These are phyloP conservation scores for Lateolabrax maculatus DNA, from an alignment of 2,797 vertebrate species.

Conservation along the genomic window DNA sequence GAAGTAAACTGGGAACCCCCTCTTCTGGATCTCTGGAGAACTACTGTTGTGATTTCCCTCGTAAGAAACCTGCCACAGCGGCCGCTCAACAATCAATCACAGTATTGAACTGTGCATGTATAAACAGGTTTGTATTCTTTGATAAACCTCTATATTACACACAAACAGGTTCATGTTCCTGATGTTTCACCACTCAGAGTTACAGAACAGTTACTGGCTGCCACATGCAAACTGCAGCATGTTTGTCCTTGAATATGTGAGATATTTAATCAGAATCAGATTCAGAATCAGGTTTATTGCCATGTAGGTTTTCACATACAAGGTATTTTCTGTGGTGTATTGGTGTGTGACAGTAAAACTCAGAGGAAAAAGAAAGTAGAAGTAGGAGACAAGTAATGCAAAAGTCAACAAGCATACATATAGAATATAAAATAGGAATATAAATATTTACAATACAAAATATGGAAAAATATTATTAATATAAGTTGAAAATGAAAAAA, in stretches of 20 bases:
- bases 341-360: too few relatives aligned
- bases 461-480: too few relatives aligned
- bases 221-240: neutral
- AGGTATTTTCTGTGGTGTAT: too few relatives aligned
- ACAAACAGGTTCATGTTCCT: neutral
- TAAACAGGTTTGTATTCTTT: neutral
- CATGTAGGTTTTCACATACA: too few relatives aligned
- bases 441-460: too few relatives aligned
- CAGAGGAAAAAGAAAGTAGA: too few relatives aligned
- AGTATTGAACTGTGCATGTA: constrained; percentile 1
- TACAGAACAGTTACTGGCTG: neutral
- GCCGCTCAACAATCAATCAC: constrained; percentile 28
- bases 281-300: too few relatives aligned
- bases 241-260: neutral
- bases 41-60: constrained; percentile 33
- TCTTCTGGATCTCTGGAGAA: constrained; percentile 53
- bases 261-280: too few relatives aligned
- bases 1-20: constrained; percentile 40
- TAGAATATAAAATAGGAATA: too few relatives aligned
- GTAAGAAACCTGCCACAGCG: constrained; percentile 15
- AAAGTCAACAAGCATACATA: too few relatives aligned
- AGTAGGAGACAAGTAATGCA: too few relatives aligned
- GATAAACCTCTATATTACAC: neutral
- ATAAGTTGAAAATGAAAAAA: too few relatives aligned
- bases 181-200: neutral